Evolutionary conservation across 2,113 vertebrate species (phyloP).

Genomic region (Cynopterus brachyotis): DNA sequence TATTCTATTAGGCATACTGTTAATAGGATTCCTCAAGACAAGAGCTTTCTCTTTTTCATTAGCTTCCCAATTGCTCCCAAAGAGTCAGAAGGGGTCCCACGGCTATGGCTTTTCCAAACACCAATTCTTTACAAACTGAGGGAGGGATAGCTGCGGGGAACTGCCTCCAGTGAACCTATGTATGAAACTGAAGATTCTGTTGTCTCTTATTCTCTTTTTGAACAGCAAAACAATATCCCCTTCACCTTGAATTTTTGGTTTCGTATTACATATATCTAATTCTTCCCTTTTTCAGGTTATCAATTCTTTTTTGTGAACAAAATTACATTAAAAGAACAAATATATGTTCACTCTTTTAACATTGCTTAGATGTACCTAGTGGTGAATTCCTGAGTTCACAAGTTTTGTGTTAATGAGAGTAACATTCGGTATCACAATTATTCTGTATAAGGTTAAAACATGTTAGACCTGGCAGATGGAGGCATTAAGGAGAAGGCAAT

Average conservation of each 20-base stretch:
- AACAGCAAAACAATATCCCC: neutral
- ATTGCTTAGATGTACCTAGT: neutral
- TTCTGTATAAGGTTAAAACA: conserved; percentile 31
- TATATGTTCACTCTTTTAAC: neutral
- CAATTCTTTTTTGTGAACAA: neutral
- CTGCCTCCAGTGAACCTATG: neutral
- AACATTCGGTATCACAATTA: neutral
- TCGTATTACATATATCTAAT: neutral
- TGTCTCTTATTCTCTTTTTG: neutral
- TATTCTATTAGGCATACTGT: neutral
- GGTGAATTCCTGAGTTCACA: neutral
- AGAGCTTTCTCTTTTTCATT: neutral
- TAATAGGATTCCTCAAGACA: neutral
- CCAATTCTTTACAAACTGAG: neutral
- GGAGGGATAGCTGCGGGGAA: neutral
- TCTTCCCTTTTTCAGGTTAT: neutral
- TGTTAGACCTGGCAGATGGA: neutral
- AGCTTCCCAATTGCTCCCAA: neutral
- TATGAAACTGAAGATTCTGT: neutral
- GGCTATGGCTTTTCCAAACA: neutral
- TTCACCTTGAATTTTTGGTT: conserved; percentile 15
- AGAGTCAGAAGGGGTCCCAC: neutral
- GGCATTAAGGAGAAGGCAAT: neutral
- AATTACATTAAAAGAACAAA: neutral
- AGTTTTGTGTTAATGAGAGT: conserved; percentile 6